Percentiles rank a stretch among this genome's conserved stretches.
phyloP scores from a whole-genome alignment of 1,140 invertebrate species.

The Cryptotermes secundus region DNA sequence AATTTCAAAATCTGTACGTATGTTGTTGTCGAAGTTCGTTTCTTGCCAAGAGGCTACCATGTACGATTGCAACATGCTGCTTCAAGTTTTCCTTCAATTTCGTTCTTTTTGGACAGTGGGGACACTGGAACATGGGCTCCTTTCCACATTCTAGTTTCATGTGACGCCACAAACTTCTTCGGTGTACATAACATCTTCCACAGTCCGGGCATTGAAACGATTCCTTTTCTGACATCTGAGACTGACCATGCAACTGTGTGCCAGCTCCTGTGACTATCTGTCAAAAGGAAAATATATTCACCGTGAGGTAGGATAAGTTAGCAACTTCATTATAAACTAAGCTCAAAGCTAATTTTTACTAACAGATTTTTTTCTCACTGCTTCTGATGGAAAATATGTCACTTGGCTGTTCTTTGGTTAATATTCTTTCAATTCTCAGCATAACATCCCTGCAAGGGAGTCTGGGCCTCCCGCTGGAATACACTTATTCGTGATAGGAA shows the following conservation, averaged over 20 bases:
- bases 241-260: background rate
- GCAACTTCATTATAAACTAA: too few relatives aligned
- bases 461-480: too few relatives aligned
- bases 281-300: background rate
- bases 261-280: background rate
- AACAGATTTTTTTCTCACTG: too few relatives aligned
- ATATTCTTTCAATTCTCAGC: too few relatives aligned
- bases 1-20: too few relatives aligned
- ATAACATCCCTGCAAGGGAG: too few relatives aligned
- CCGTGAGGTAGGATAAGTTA: background rate
- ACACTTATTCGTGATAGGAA: too few relatives aligned
- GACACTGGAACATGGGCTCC: slow-evolving; percentile 46
- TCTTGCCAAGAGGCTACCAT: background rate
- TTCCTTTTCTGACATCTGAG: background rate
- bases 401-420: too few relatives aligned
- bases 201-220: slow-evolving; percentile 41
- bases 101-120: slow-evolving; percentile 53
- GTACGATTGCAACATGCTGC: slow-evolving; percentile 47
- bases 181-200: slow-evolving; percentile 45
- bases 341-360: too few relatives aligned
- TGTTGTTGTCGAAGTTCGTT: too few relatives aligned
- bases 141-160: slow-evolving; percentile 51
- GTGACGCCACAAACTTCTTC: slow-evolving; percentile 46
- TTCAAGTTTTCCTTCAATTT: slow-evolving; percentile 58
- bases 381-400: too few relatives aligned